Base-by-base conservation (phyloP, 2,797 vertebrate species). In the Numenius phaeopus region DNA sequence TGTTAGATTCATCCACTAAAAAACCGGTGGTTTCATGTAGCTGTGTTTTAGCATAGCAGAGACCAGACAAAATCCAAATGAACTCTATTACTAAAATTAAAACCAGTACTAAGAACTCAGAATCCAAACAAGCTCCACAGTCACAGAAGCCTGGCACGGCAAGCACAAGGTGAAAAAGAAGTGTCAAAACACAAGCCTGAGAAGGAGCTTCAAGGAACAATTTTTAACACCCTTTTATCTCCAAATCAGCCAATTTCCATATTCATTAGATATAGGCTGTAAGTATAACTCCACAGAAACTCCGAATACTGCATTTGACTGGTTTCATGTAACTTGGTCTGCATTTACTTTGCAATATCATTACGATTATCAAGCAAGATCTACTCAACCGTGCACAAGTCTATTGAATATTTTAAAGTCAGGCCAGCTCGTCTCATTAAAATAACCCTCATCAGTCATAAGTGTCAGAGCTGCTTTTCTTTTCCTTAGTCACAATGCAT, bases 71-170 rank as follows among this genome's bases (percentile, higher is more conserved):
- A 79, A 85, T 62, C 55, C 24, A 73, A 94, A 83, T 67, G 14
- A 83, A 83, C n/a, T 87, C 37, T 44, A 57, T 77, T 87, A 87
- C 64, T 85, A 57, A 94, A 94, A 92, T 94, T 57, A 89, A 96
- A 96, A 77, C 40, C 59, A 85, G 52, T 67, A 39, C 67, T 46
- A 87, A 61, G 81, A 92, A 82, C 52, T 62, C 44, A 59, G 75
- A 52, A 95, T 83, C 92, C 52, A 90, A 79, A 76, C 16, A 89
- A 84, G 54, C 22, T 88, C 37, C 0, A 0, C 54, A 34, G 89
- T 77, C 5, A 5, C 17, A 94, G 87, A 94, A 85, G n/a, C 30
- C 75, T 89, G 44, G 30, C 50, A 44, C 2, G 4, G 26, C 55
- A 87, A 37, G 17, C n/a, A 57, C 64, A 85, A 94, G 59, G 87